Percentiles rank a stretch among this genome's conserved stretches.
phyloP scores from a whole-genome alignment of 1,140 invertebrate species.

The Penaeus chinensis region DNA sequence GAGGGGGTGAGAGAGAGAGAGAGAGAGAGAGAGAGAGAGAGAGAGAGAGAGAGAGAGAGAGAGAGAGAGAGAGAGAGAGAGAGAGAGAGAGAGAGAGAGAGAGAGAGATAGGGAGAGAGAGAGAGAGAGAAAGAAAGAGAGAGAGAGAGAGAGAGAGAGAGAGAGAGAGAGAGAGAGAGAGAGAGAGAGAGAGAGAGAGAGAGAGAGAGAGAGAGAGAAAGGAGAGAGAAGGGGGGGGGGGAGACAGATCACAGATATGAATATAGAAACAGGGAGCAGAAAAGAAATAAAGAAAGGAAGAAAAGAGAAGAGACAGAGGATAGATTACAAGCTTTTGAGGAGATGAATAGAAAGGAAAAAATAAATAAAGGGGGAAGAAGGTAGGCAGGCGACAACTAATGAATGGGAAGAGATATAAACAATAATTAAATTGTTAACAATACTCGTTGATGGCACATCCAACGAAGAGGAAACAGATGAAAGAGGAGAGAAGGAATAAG shows the following conservation, averaged over 20 bases:
- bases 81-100: slow-evolving; percentile 6
- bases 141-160: too few relatives aligned
- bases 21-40: too few relatives aligned
- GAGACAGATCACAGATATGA: background rate
- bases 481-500: background rate
- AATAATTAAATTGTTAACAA: too few relatives aligned
- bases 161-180: too few relatives aligned
- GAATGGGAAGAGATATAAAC: too few relatives aligned
- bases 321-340: background rate
- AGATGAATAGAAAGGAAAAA: slow-evolving; percentile 20
- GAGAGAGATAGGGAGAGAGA: too few relatives aligned
- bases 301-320: background rate
- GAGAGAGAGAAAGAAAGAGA: too few relatives aligned
- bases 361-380: background rate
- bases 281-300: slow-evolving; percentile 16
- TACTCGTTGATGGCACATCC: too few relatives aligned
- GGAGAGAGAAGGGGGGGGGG: background rate
- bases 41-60: background rate
- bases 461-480: background rate
- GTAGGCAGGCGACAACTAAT: too few relatives aligned
- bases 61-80: background rate
- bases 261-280: too few relatives aligned
- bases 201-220: background rate
- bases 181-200: too few relatives aligned
- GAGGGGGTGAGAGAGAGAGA: too few relatives aligned